Percentiles rank a stretch among this genome's conserved stretches.
These are phyloP conservation scores for Prinia subflava DNA, from an alignment of 2,113 vertebrate species.

Conservation along the genomic window DNA sequence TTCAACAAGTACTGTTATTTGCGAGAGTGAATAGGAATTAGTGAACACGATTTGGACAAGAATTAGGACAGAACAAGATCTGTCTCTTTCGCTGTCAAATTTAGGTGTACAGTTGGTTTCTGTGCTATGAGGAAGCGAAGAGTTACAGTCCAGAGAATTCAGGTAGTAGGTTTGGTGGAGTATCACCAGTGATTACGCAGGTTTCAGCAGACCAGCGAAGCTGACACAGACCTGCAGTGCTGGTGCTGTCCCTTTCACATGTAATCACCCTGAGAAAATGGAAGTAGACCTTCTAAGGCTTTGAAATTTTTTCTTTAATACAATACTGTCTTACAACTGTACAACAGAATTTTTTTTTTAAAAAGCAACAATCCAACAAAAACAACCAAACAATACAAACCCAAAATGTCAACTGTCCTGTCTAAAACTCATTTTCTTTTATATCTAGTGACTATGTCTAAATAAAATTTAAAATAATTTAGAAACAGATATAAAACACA, in stretches of 20 bases:
- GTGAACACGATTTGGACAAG: neutral
- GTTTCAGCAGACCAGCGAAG: neutral
- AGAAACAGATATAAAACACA: neutral
- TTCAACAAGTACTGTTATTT: neutral
- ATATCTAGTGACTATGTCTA: neutral
- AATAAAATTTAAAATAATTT: neutral
- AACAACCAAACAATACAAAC: neutral
- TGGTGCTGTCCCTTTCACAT: neutral
- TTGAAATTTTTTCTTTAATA: neutral
- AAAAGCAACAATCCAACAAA: rapidly evolving
- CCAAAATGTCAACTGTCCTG: neutral
- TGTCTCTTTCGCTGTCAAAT: neutral
- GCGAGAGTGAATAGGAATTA: neutral
- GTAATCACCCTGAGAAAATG: neutral
- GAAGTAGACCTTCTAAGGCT: neutral
- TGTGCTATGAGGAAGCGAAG: neutral
- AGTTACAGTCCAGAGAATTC: neutral
- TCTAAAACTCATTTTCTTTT: neutral
- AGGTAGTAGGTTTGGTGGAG: neutral
- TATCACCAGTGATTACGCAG: neutral
- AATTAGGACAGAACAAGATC: neutral
- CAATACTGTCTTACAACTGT: neutral
- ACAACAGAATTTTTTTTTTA: neutral
- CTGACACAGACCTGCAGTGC: neutral
- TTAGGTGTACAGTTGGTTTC: neutral